Evolutionary conservation across 1,140 invertebrate species (phyloP).

Genomic region (Formica exsecta): DNA sequence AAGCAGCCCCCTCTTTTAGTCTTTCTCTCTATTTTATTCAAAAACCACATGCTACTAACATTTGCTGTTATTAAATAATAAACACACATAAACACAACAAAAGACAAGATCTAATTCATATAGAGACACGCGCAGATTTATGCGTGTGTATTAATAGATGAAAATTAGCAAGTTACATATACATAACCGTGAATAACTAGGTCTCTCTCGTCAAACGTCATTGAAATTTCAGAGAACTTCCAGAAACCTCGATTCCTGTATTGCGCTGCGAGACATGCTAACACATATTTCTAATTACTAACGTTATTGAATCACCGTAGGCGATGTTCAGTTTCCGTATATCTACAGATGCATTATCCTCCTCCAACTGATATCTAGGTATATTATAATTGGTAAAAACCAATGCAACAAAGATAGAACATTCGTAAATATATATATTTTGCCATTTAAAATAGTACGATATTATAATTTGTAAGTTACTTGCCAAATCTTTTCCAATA

Average conservation of each 20-base stretch:
- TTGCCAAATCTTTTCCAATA: neutral
- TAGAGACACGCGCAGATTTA: neutral
- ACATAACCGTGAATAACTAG: neutral
- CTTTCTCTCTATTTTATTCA: neutral
- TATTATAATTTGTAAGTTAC: neutral
- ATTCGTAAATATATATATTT: too few species aligned
- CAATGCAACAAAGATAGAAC: neutral
- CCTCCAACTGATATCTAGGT: neutral
- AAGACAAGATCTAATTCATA: conserved; percentile 17
- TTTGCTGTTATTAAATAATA: conserved; percentile 23
- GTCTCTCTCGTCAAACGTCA: neutral
- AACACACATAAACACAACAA: too few species aligned
- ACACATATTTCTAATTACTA: conserved; percentile 29
- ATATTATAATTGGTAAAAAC: neutral
- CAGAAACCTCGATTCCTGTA: conserved; percentile 12
- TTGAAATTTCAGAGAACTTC: conserved; percentile 30
- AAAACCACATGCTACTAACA: neutral
- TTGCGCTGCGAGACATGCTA: neutral
- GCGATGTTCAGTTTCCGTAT: neutral
- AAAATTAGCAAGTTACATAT: conserved; percentile 33
- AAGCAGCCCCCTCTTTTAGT: too few species aligned
- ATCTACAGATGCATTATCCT: neutral
- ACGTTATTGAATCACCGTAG: conserved; percentile 6
- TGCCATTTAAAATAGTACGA: neutral
- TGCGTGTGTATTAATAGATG: conserved; percentile 25